Base-by-base conservation (phyloP, 2,113 vertebrate genomes). In the Ailurus styani region DNA sequence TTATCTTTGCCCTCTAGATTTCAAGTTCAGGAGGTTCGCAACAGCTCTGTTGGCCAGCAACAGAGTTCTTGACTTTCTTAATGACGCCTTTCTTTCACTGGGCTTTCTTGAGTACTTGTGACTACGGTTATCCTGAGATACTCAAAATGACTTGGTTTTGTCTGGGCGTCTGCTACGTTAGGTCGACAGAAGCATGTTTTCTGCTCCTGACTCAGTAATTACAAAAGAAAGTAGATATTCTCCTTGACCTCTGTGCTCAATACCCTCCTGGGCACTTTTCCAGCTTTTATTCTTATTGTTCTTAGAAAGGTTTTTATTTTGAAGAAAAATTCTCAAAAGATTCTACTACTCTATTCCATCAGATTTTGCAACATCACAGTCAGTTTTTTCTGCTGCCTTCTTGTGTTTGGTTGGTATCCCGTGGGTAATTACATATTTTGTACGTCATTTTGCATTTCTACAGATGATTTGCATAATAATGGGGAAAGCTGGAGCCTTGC, bases 301-400 rank as follows among this genome's bases (percentile, higher is more conserved):
- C 85, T 91, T 95, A 42, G 72, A 75, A 84, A 72, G 3, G 6
- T 42, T 96, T 96, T 83, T 57, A 40, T 95, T 89, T 89, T 93
- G 50, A 90, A 96, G 50, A 83, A 95, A 72, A 95, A 57, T 2
- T 78, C 42, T 84, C 52, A 62, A 42, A 82, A 42, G 29, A 62
- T n/a, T 23, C 37, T 55, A 40, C 20, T 73, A 0, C n/a, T 55
- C 31, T 73, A 12, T 18, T 47, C 27, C 45, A 57, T 93, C 27
- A 42, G 45, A 75, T 73, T 94, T 93, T 88, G 12, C 13, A 85
- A 27, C 34, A 1, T 55, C 73, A 45, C 52, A 42, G 17, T 54
- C 45, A 50, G 23, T 23, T 55, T 84, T 31, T 87, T 42, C 60
- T 68, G 90, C 47, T 7, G 87, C 45, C 29, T 55, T 96, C 23